A percentile compares a stretch with the other conserved stretches of the same genome.
Evolutionary conservation across 2,797 vertebrate species (phyloP).

Genomic region (Hybognathus amarus): DNA sequence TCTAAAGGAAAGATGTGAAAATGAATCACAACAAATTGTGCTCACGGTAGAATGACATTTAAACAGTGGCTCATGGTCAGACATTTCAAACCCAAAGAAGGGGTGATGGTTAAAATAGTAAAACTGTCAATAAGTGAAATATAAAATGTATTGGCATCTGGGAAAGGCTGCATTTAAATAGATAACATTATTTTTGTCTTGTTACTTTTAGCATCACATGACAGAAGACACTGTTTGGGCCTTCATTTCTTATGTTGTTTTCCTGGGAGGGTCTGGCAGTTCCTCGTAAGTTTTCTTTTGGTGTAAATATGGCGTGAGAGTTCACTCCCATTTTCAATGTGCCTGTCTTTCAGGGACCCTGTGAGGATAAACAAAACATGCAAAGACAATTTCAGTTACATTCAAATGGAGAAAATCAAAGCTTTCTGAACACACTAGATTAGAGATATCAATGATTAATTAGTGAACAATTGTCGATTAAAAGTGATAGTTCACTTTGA

Average conservation of each 20-base stretch:
- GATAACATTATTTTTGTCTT: background rate
- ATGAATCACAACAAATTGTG: too few relatives aligned
- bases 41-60: too few relatives aligned
- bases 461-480: too few relatives aligned
- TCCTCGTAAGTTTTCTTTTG: slow-evolving; percentile 61
- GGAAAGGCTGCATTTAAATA: background rate
- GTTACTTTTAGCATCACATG: slow-evolving; percentile 71
- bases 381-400: background rate
- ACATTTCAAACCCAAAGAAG: too few relatives aligned
- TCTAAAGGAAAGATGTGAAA: too few relatives aligned
- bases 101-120: too few relatives aligned
- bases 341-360: slow-evolving; percentile 72
- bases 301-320: slow-evolving; percentile 72
- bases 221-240: slow-evolving; percentile 61
- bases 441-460: too few relatives aligned
- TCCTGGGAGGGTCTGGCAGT: background rate
- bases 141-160: background rate
- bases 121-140: background rate
- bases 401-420: background rate
- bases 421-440: background rate
- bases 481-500: too few relatives aligned
- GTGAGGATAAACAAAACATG: background rate
- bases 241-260: background rate
- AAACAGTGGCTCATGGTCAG: too few relatives aligned
- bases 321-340: slow-evolving; percentile 62